Conservation (phyloP, 2,888 invertebrate genomes). For the Pomacea canaliculata region DNA sequence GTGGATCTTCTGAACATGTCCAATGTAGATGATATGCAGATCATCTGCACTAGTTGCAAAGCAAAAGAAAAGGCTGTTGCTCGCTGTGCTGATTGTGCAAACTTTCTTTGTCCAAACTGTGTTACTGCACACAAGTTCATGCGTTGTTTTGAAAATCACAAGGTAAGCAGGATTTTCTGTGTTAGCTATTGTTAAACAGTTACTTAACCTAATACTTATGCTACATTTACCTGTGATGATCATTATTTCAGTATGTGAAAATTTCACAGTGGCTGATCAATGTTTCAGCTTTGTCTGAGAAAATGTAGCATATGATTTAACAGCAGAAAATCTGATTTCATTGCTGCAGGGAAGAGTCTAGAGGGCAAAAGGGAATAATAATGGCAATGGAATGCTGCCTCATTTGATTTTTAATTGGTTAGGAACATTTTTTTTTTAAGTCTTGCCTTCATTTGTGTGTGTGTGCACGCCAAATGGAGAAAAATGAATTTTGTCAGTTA, state of each 20-base stretch:
- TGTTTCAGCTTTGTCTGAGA: constrained; percentile 7
- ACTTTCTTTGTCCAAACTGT: constrained; percentile 92
- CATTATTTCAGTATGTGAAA: neutral
- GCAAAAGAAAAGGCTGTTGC: constrained; percentile 94
- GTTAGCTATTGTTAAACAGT: neutral
- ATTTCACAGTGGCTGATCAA: neutral
- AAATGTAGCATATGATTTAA: neutral
- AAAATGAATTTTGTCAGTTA: too few species aligned
- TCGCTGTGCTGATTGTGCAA: constrained; percentile 93
- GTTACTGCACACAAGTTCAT: constrained; percentile 96
- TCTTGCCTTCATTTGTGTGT: neutral
- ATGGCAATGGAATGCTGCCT: neutral
- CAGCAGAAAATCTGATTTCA: too few species aligned
- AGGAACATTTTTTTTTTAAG: constrained; percentile 12
- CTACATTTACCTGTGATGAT: too few species aligned
- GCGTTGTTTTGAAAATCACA: constrained; percentile 95
- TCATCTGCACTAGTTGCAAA: constrained; percentile 91
- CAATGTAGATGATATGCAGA: constrained; percentile 77
- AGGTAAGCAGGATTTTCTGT: constrained; percentile 60
- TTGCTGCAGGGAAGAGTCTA: too few species aligned
- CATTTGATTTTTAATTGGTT: neutral
- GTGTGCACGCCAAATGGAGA: too few species aligned
- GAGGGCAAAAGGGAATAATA: too few species aligned
- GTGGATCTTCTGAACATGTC: constrained; percentile 73
- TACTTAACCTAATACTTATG: too few species aligned